phyloP scores from a whole-genome alignment of 2,888 invertebrate species.

The Trisateles emortualis region DNA sequence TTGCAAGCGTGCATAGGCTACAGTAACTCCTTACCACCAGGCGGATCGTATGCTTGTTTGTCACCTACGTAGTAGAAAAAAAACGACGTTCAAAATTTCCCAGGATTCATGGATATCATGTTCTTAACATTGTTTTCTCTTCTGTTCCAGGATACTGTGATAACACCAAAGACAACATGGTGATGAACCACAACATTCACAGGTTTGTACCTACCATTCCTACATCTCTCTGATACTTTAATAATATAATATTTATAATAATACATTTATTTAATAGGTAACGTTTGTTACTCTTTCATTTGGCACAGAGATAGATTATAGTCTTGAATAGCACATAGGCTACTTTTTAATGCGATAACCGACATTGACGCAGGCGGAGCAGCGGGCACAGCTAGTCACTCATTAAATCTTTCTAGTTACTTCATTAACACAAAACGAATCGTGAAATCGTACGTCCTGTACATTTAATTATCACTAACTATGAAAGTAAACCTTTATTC shows the following conservation, averaged over 20 bases:
- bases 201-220: slow-evolving; percentile 63
- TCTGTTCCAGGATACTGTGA: slow-evolving; percentile 79
- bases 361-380: no score
- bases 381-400: no score
- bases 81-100: background rate
- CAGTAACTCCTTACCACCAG: no score
- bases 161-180: slow-evolving; percentile 83
- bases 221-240: background rate
- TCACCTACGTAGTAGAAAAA: no score
- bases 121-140: slow-evolving; percentile 8
- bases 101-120: background rate
- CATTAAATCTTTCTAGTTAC: background rate
- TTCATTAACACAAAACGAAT: background rate
- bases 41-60: no score
- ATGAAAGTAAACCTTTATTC: slow-evolving; percentile 7
- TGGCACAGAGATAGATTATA: no score
- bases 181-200: slow-evolving; percentile 82
- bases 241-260: no score
- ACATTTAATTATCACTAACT: slow-evolving; percentile 10
- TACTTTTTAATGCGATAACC: no score
- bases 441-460: slow-evolving; percentile 1
- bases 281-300: no score
- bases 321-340: no score
- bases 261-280: no score
- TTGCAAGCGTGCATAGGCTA: no score